phyloP scores from a whole-genome alignment of 2,888 invertebrate species.

The Aricia artaxerxes region DNA sequence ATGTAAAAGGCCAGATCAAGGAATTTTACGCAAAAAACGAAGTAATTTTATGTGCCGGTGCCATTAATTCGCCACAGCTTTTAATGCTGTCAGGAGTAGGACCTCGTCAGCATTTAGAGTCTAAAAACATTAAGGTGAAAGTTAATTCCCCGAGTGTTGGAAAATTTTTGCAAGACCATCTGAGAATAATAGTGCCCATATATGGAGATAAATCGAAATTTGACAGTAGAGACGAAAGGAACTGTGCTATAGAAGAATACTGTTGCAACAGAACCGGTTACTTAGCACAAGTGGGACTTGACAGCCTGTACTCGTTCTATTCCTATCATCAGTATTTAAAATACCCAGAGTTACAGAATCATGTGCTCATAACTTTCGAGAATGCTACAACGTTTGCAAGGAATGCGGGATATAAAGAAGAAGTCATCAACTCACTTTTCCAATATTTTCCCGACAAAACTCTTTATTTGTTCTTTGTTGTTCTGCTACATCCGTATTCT shows the following conservation, averaged over 20 bases:
- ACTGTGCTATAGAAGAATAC: slow-evolving; percentile 70
- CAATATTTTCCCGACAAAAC: slow-evolving; percentile 51
- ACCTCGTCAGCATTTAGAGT: slow-evolving; percentile 57
- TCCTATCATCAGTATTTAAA: slow-evolving; percentile 49
- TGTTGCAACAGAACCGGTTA: slow-evolving; percentile 73
- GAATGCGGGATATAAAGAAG: neutral
- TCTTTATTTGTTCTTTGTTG: slow-evolving; percentile 56
- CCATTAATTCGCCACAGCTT: slow-evolving; percentile 73
- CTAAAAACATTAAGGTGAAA: slow-evolving; percentile 57
- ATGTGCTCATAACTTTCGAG: slow-evolving; percentile 42
- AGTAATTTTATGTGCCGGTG: slow-evolving; percentile 71
- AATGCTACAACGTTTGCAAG: neutral
- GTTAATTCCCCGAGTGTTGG: slow-evolving; percentile 73
- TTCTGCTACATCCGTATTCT: slow-evolving; percentile 73
- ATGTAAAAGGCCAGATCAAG: slow-evolving; percentile 45
- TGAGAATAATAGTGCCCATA: slow-evolving; percentile 44
- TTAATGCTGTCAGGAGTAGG: slow-evolving; percentile 78
- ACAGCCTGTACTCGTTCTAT: slow-evolving; percentile 73
- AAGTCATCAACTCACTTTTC: slow-evolving; percentile 32
- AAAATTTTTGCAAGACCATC: slow-evolving; percentile 77
- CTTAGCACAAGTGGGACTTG: slow-evolving; percentile 67
- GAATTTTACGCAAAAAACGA: slow-evolving; percentile 59
- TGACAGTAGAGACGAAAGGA: slow-evolving; percentile 45
- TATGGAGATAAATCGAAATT: slow-evolving; percentile 21
- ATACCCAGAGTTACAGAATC: slow-evolving; percentile 56